Evolutionary conservation across 2,113 vertebrate species (phyloP).

Genomic region (Python bivittatus): DNA sequence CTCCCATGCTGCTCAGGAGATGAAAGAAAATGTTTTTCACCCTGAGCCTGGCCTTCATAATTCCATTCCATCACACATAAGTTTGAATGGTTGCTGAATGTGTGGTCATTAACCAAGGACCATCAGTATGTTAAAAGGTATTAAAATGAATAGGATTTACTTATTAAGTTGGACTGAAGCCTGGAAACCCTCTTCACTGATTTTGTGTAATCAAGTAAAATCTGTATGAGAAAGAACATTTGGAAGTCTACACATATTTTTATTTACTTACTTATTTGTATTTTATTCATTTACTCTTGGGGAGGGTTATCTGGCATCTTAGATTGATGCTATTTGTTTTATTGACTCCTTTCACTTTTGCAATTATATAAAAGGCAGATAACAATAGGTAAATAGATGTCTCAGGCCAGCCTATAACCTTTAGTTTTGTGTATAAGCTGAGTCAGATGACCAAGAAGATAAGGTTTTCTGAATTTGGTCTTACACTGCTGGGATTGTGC

Average conservation of each 20-base stretch:
- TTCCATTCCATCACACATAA: no score
- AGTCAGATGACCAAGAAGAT: not conserved
- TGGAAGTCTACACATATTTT: not conserved
- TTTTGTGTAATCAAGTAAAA: not conserved
- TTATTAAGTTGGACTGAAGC: not conserved
- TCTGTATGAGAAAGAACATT: not conserved
- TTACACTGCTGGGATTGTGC: not conserved
- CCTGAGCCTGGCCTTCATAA: no score
- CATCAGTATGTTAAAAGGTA: not conserved
- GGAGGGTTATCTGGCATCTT: not conserved
- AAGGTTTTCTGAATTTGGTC: not conserved
- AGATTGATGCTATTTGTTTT: not conserved
- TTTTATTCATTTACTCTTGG: not conserved
- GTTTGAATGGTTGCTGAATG: not conserved
- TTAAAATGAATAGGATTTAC: not conserved
- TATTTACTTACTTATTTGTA: not conserved
- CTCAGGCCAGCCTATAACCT: not conserved
- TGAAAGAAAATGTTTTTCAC: no score
- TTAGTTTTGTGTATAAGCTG: not conserved
- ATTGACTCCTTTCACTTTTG: not conserved
- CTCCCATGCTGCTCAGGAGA: no score
- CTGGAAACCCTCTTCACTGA: not conserved
- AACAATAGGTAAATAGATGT: not conserved
- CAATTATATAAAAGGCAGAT: not conserved
- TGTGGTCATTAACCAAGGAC: not conserved